Conservation (phyloP, 2,888 invertebrate genomes). For the Allophyes oxyacanthae region DNA sequence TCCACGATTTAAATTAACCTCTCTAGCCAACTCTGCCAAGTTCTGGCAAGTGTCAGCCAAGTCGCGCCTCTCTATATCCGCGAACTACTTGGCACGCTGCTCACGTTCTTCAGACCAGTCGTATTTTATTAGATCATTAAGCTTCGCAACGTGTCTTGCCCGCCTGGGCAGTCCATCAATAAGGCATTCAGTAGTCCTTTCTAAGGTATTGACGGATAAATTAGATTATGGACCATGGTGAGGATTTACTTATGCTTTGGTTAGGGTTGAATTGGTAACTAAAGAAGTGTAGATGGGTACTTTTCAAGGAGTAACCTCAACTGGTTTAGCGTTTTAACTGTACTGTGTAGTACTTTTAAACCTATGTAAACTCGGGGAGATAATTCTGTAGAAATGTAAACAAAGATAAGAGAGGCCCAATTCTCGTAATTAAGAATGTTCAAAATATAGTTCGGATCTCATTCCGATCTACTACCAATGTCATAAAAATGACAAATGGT, state of each 20-base stretch:
- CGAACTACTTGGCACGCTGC: conserved; percentile 52
- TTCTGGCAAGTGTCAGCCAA: conserved; percentile 27
- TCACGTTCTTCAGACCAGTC: conserved; percentile 69
- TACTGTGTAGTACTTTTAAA: too few relatives aligned
- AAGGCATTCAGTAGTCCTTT: conserved; percentile 61
- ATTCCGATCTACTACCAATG: too few relatives aligned
- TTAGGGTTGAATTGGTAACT: conserved; percentile 6
- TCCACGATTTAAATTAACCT: conserved; percentile 43
- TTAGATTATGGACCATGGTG: conserved; percentile 49
- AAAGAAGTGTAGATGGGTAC: conserved; percentile 14
- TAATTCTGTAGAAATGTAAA: too few relatives aligned
- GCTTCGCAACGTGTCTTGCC: conserved; percentile 66
- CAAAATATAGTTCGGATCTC: too few relatives aligned
- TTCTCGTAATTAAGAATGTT: too few relatives aligned
- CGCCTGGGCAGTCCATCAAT: conserved; percentile 68
- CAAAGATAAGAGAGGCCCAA: too few relatives aligned
- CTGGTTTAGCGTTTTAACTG: too few relatives aligned
- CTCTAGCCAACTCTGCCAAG: conserved; percentile 19
- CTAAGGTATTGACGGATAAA: conserved; percentile 48
- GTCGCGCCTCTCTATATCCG: conserved; percentile 35
- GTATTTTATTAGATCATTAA: conserved; percentile 81
- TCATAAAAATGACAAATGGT: too few relatives aligned
- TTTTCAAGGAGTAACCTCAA: not conserved
- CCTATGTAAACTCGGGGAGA: too few relatives aligned
- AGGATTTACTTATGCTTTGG: conserved; percentile 35